phyloP scores from a whole-genome alignment of 2,888 invertebrate species.

The Orgyia antiqua region DNA sequence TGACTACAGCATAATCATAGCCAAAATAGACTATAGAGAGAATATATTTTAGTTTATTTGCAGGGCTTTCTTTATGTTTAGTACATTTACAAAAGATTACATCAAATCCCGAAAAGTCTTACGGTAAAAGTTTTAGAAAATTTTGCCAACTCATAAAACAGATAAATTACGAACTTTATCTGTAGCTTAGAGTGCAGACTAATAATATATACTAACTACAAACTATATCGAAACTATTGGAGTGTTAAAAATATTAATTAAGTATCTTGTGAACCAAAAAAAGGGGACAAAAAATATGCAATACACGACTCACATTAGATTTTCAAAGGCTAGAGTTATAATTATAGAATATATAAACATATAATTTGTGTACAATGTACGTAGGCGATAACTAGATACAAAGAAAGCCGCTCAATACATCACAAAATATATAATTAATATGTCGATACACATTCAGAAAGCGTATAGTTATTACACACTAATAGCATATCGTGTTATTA shows the following conservation, averaged over 20 bases:
- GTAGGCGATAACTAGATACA: conserved; percentile 2
- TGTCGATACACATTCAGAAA: conserved; percentile 30
- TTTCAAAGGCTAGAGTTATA: not conserved
- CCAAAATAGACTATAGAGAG: no score
- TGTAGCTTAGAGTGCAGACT: no score
- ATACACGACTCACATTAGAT: not conserved
- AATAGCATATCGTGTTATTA: conserved; percentile 36
- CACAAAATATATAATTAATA: conserved; percentile 18
- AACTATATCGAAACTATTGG: conserved; percentile 8
- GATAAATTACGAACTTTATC: no score
- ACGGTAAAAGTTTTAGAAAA: no score
- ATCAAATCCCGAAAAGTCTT: no score
- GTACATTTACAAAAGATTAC: no score
- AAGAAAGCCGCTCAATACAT: not conserved
- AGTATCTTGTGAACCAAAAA: not conserved
- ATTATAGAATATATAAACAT: not conserved
- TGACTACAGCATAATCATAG: no score
- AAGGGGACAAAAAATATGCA: conserved; percentile 2
- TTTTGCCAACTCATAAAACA: no score
- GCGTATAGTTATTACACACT: conserved; percentile 35
- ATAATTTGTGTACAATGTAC: not conserved
- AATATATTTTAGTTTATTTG: no score
- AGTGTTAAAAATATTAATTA: conserved; percentile 4
- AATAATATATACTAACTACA: no score
- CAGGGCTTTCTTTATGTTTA: no score